A percentile compares a stretch with the other conserved stretches of the same genome.
These are phyloP conservation scores for Patella vulgata DNA, from an alignment of 1,140 invertebrate species.

Conservation along the genomic window DNA sequence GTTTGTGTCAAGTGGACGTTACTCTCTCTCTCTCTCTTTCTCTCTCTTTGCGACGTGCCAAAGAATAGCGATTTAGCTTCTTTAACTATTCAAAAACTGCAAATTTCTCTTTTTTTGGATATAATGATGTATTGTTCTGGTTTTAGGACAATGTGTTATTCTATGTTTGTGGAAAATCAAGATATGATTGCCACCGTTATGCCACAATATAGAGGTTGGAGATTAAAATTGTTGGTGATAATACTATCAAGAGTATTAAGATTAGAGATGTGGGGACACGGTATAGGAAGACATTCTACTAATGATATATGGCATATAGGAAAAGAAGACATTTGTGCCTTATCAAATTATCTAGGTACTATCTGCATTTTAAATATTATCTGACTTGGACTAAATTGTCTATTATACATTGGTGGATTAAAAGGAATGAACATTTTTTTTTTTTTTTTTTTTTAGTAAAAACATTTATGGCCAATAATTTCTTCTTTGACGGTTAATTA, in stretches of 20 bases:
- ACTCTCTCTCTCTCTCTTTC: too few species aligned
- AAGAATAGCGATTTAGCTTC: too few species aligned
- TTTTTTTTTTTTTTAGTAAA: too few species aligned
- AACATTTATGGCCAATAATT: background rate
- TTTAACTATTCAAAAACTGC: too few species aligned
- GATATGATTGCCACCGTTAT: slow-evolving; percentile 39
- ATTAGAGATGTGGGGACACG: slow-evolving; percentile 54
- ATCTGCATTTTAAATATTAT: slow-evolving; percentile 15
- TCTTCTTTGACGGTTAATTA: too few species aligned
- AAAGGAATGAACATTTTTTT: background rate
- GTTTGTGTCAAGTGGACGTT: too few species aligned
- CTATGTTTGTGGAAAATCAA: slow-evolving; percentile 48
- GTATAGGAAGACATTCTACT: slow-evolving; percentile 52
- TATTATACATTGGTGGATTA: background rate
- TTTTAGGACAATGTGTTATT: slow-evolving; percentile 59
- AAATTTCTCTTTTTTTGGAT: too few species aligned
- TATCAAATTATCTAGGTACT: slow-evolving; percentile 53
- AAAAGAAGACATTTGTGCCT: slow-evolving; percentile 42
- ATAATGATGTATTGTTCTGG: too few species aligned
- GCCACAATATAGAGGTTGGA: slow-evolving; percentile 40
- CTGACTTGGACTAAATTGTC: too few species aligned
- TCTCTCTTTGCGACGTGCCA: too few species aligned
- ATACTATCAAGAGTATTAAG: slow-evolving; percentile 33
- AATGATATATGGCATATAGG: slow-evolving; percentile 55
- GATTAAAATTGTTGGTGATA: slow-evolving; percentile 37